Evolutionary conservation across 1,140 invertebrate genomes (phyloP).

Genomic region (Drosophila willistoni): DNA sequence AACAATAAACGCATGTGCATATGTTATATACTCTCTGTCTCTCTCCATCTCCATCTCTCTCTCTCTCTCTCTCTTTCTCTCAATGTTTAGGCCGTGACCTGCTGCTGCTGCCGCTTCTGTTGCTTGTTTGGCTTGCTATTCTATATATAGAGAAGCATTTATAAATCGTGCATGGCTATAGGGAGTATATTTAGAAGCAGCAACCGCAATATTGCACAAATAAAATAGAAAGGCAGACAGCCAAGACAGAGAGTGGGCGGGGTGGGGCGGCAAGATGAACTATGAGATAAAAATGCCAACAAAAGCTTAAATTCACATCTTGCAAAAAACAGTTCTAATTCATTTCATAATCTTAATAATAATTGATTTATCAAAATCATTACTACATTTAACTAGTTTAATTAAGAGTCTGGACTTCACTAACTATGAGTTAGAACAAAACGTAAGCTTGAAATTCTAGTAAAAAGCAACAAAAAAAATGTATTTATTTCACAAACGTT

Average conservation of each 20-base stretch:
- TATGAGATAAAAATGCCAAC: background rate
- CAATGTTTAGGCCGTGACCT: constrained; percentile 77
- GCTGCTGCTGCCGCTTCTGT: constrained; percentile 41
- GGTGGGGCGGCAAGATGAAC: background rate
- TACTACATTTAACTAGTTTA: too few relatives aligned
- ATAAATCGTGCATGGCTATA: constrained; percentile 82
- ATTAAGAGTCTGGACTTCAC: too few relatives aligned
- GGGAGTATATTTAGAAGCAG: constrained; percentile 80
- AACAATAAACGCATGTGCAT: constrained; percentile 56
- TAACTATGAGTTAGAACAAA: too few relatives aligned
- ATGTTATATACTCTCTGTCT: constrained; percentile 2
- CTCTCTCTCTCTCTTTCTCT: background rate
- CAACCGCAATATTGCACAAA: constrained; percentile 43
- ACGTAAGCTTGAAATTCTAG: too few relatives aligned
- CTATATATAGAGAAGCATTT: constrained; percentile 81
- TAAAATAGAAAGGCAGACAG: constrained; percentile 21
- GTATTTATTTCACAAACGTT: too few relatives aligned
- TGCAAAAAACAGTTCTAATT: background rate
- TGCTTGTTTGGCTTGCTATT: constrained; percentile 49
- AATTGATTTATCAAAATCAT: too few relatives aligned
- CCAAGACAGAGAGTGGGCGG: background rate
- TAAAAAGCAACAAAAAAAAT: too few relatives aligned
- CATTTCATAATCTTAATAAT: too few relatives aligned
- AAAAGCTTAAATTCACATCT: background rate
- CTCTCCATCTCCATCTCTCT: background rate